phyloP scores from a whole-genome alignment of 2,797 vertebrate genomes.

The Hipposideros larvatus region DNA sequence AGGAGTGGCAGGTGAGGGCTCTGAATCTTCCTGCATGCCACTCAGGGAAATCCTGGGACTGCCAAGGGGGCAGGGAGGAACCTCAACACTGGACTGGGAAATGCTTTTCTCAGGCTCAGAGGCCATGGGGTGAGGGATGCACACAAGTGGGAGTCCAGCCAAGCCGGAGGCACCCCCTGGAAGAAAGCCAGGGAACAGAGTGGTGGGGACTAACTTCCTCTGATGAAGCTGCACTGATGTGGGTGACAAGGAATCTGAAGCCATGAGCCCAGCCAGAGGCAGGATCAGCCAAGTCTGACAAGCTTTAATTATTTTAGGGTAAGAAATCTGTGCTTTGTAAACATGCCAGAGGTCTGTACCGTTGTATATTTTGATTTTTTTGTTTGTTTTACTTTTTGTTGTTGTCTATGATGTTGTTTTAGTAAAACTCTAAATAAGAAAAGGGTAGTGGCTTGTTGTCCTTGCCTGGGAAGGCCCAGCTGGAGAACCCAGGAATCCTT shows the following conservation, averaged over 20 bases:
- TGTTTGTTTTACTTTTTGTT: conserved; percentile 69
- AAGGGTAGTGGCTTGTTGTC: not conserved
- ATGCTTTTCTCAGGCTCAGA: not conserved
- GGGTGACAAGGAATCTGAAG: conserved; percentile 27
- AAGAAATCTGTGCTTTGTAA: conserved; percentile 59
- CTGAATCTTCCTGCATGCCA: not conserved
- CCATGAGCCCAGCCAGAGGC: not conserved
- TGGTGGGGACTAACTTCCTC: not conserved
- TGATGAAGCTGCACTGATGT: not conserved
- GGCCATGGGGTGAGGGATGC: not conserved
- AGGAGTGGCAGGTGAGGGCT: conserved; percentile 10
- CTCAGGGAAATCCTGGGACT: not conserved
- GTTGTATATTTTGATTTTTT: conserved; percentile 57
- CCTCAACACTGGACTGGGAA: not conserved
- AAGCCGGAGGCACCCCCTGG: not conserved
- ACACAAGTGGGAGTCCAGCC: not conserved
- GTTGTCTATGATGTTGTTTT: conserved; percentile 56
- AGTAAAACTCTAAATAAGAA: conserved; percentile 37
- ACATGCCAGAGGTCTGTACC: conserved; percentile 49
- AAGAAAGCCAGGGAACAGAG: not conserved
- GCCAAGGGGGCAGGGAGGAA: not conserved
- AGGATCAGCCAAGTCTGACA: not conserved
- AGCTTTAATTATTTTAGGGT: conserved; percentile 66
- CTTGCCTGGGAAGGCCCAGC: conserved; percentile 13
- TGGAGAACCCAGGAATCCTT: not conserved